A percentile compares a stretch with the other conserved stretches of the same genome.
Evolutionary conservation across 1,140 invertebrate genomes (phyloP).

Genomic region (Drosophila tani): DNA sequence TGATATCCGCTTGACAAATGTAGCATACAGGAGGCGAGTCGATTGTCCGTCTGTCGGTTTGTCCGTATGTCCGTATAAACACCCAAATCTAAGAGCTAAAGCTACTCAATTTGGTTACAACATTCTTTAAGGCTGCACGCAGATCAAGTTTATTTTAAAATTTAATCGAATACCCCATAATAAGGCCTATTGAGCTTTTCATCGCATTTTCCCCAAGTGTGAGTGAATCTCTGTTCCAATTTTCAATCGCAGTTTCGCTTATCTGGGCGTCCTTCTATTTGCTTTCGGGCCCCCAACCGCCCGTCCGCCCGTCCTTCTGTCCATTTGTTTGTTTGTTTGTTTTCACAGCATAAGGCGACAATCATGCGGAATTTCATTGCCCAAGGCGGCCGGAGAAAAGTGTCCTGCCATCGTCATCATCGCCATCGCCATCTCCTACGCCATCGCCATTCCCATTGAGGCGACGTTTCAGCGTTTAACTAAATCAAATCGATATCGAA

Average conservation of each 20-base stretch:
- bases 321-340: constrained; percentile 63
- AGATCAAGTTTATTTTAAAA: background rate
- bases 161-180: background rate
- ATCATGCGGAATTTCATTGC: constrained; percentile 72
- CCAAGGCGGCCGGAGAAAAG: constrained; percentile 26
- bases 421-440: background rate
- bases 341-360: constrained; percentile 78
- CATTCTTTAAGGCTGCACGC: background rate
- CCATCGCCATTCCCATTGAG: constrained; percentile 20
- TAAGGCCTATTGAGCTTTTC: background rate
- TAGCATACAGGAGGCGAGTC: too few species aligned
- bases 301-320: background rate
- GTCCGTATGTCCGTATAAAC: too few species aligned
- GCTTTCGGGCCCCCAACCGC: constrained; percentile 26
- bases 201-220: background rate
- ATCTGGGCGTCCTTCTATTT: constrained; percentile 56
- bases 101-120: background rate
- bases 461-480: constrained; percentile 68
- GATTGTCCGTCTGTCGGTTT: too few species aligned
- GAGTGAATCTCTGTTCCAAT: constrained; percentile 19
- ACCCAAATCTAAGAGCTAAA: too few species aligned
- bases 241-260: constrained; percentile 51
- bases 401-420: constrained; percentile 17
- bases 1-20: too few species aligned
- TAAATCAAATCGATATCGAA: constrained; percentile 82